phyloP scores from a whole-genome alignment of 2,113 vertebrate genomes.

The Mixornis gularis region DNA sequence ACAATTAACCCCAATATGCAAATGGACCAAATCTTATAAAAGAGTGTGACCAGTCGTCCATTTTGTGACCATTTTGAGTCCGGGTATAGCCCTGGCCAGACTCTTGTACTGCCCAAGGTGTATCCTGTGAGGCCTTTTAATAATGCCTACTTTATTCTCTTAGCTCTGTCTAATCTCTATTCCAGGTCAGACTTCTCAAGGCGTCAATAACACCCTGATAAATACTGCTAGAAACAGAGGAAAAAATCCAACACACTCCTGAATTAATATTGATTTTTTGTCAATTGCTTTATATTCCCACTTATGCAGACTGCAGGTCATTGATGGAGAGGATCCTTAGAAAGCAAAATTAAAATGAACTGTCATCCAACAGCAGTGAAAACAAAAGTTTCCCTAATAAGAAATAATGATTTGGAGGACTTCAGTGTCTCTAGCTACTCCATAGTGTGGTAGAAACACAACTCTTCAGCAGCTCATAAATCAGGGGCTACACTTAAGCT shows the following conservation, averaged over 20 bases:
- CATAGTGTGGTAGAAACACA: background rate
- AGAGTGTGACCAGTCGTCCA: fast-evolving
- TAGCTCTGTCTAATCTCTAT: background rate
- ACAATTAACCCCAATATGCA: background rate
- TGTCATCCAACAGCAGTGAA: background rate
- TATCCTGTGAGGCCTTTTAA: background rate
- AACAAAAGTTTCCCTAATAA: constrained; percentile 10
- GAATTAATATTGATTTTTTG: constrained; percentile 36
- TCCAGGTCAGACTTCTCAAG: background rate
- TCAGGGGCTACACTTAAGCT: background rate
- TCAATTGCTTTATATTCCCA: constrained; percentile 19
- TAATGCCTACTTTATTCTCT: background rate
- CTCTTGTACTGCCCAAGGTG: background rate
- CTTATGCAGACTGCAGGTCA: background rate
- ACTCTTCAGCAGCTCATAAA: constrained; percentile 5
- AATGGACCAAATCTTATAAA: background rate
- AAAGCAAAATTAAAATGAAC: constrained; percentile 7
- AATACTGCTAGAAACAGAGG: background rate
- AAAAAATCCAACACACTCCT: background rate
- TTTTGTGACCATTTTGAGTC: background rate
- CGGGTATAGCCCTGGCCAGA: background rate
- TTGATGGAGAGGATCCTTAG: constrained; percentile 1
- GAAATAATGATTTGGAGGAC: constrained; percentile 21
- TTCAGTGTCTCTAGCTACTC: background rate
- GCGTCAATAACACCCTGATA: background rate